Conservation (phyloP, 2,797 vertebrate species). For the Uromys caudimaculatus region DNA sequence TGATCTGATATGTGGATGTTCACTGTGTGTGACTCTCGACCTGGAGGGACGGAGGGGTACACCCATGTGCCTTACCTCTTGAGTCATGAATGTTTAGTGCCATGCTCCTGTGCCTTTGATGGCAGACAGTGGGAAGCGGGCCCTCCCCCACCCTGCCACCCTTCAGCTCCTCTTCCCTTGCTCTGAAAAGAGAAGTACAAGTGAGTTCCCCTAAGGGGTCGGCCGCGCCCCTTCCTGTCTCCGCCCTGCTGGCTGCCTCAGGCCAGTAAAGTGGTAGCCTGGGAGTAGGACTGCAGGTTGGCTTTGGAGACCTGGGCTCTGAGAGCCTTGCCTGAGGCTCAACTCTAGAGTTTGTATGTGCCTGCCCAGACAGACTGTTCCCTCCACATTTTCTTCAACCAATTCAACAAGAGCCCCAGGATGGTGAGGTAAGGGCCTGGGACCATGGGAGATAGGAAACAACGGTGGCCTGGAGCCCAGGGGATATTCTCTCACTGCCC, state of each 20-base stretch:
- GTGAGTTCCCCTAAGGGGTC: constrained; percentile 88
- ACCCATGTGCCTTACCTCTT: fast-evolving
- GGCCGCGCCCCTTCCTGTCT: constrained; percentile 88
- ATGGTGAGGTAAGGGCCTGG: constrained; percentile 81
- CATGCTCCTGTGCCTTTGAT: not conserved
- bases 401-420: constrained; percentile 62
- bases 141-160: constrained; percentile 61
- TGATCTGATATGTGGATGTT: not conserved
- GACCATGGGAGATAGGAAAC: not conserved
- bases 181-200: constrained; percentile 89
- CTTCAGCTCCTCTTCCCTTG: constrained; percentile 38
- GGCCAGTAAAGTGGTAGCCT: constrained; percentile 71
- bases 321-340: not conserved
- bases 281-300: not conserved
- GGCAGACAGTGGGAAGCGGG: constrained; percentile 51
- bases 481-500: not conserved
- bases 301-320: not conserved
- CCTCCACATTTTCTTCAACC: not conserved
- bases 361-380: not conserved
- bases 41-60: not conserved
- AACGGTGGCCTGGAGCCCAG: not conserved
- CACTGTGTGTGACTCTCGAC: not conserved
- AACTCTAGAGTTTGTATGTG: not conserved
- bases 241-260: constrained; percentile 74
- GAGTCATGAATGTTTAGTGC: not conserved